These are phyloP conservation scores for Chinchilla lanigera DNA, from an alignment of 2,113 vertebrate species.

Conservation along the genomic window DNA sequence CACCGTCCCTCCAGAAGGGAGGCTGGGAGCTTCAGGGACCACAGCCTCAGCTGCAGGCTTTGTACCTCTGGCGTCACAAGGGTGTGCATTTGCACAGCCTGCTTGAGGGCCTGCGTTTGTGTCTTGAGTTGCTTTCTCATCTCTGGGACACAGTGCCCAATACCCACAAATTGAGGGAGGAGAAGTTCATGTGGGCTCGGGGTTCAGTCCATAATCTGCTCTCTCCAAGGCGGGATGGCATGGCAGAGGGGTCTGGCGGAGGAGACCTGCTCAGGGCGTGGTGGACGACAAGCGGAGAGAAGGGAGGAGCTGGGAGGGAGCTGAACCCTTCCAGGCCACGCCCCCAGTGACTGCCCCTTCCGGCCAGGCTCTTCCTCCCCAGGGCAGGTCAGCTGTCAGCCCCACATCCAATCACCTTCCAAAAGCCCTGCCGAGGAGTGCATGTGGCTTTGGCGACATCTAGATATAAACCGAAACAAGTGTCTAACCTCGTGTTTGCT, in stretches of 20 bases:
- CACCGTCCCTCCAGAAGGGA: not conserved
- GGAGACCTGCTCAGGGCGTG: not conserved
- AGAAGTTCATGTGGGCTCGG: not conserved
- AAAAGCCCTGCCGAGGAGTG: fast-evolving
- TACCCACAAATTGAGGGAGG: not conserved
- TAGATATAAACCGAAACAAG: fast-evolving
- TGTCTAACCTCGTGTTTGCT: not conserved
- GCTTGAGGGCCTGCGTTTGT: not conserved
- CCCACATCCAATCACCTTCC: not conserved
- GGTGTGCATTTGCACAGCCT: not conserved
- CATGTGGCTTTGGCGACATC: not conserved
- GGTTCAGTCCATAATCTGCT: not conserved
- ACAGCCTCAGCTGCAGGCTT: not conserved
- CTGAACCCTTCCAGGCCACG: not conserved
- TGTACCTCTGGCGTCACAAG: not conserved
- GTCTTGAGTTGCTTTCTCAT: not conserved
- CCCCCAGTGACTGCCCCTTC: not conserved
- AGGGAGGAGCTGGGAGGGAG: not conserved
- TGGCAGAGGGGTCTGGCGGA: not conserved
- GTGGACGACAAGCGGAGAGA: not conserved
- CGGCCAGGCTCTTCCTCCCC: not conserved
- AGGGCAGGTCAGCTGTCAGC: not conserved
- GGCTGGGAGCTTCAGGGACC: not conserved
- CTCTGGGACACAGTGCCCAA: too few relatives aligned
- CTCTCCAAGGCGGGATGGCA: not conserved